A percentile compares a stretch with the other conserved stretches of the same genome.
Evolutionary conservation across 2,797 vertebrate species (phyloP).

Genomic region (Pipistrellus pygmaeus): DNA sequence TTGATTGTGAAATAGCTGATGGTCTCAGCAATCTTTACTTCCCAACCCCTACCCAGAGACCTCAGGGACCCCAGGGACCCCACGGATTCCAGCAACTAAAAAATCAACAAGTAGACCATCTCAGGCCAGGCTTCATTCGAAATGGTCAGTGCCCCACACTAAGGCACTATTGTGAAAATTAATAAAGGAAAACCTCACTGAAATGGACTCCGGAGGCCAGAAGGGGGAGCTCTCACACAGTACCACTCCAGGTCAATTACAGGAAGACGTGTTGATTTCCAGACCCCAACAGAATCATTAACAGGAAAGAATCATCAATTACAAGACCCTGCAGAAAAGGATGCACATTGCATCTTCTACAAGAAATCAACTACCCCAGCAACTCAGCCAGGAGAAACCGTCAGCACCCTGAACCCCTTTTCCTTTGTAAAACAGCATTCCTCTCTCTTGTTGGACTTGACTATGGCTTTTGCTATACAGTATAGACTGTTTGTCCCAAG

Average conservation of each 20-base stretch:
- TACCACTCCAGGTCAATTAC: not conserved
- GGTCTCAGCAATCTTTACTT: not conserved
- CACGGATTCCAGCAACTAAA: not conserved
- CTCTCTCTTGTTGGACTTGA: not conserved
- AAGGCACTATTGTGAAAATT: not conserved
- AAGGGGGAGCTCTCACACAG: slow-evolving; percentile 23
- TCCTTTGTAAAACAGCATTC: not conserved
- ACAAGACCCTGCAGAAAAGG: not conserved
- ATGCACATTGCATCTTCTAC: not conserved
- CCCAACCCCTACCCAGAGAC: not conserved
- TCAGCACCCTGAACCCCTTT: not conserved
- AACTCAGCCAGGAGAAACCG: not conserved
- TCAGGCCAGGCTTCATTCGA: not conserved
- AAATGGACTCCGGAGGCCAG: not conserved
- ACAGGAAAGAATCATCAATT: not conserved
- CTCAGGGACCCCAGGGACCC: too few species aligned
- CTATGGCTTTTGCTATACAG: not conserved
- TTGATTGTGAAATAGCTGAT: not conserved
- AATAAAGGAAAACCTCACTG: not conserved
- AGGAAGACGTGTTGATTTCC: not conserved
- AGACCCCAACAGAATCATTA: not conserved
- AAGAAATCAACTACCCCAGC: not conserved
- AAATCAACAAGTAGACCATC: not conserved
- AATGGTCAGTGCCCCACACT: not conserved
- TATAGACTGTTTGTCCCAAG: not conserved